A percentile compares a stretch with the other conserved stretches of the same genome.
Conservation (phyloP, 1,140 invertebrate species). For the Muscidifurax raptorellus region DNA sequence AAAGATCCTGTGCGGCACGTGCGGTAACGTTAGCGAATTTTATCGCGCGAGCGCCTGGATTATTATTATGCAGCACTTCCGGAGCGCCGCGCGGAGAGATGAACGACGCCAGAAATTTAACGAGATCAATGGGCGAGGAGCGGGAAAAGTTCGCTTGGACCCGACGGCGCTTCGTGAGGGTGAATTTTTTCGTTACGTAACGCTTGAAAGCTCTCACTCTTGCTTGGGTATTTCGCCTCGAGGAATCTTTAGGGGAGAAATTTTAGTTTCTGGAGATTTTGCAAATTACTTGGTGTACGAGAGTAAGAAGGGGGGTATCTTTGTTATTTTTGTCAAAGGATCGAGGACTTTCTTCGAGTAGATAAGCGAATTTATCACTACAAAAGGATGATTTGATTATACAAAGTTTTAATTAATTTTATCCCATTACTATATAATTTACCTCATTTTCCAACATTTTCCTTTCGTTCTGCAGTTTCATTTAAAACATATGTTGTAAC, state of each 20-base stretch:
- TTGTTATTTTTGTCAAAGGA: too few relatives aligned
- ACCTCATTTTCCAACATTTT: too few relatives aligned
- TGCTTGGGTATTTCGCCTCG: neutral
- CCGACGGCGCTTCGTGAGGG: neutral
- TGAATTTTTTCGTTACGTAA: slow-evolving; percentile 17
- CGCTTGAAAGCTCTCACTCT: neutral
- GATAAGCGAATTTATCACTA: too few relatives aligned
- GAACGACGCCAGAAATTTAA: slow-evolving; percentile 35
- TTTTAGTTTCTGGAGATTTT: too few relatives aligned
- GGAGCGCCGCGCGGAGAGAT: neutral
- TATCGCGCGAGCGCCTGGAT: slow-evolving; percentile 5
- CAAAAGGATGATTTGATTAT: too few relatives aligned
- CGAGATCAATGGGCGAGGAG: slow-evolving; percentile 28
- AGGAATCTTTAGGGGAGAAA: neutral
- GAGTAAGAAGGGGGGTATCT: too few relatives aligned
- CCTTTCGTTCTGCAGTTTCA: too few relatives aligned
- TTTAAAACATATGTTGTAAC: too few relatives aligned
- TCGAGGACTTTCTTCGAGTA: too few relatives aligned
- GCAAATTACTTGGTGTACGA: neutral
- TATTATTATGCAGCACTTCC: slow-evolving; percentile 45
- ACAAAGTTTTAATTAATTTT: too few relatives aligned
- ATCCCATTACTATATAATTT: too few relatives aligned
- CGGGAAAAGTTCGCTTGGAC: slow-evolving; percentile 25
- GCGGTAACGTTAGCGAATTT: slow-evolving; percentile 16
- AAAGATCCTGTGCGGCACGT: neutral